Evolutionary conservation across 2,888 invertebrate species (phyloP).

Genomic region (Sisyra terminalis): DNA sequence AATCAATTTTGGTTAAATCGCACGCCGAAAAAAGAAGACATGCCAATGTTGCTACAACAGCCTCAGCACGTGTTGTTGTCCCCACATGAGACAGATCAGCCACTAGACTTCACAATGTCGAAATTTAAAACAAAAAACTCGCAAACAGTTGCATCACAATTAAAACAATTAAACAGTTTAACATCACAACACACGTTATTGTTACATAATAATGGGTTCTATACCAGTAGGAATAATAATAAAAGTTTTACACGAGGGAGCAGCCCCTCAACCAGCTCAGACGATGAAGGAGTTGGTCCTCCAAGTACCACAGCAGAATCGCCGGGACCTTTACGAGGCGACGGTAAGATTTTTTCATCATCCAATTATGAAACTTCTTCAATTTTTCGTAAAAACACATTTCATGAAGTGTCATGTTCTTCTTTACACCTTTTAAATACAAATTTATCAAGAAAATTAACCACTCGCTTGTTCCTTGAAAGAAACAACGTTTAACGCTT

Average conservation of each 20-base stretch:
- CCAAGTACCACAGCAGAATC: conserved; percentile 23
- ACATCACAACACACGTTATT: conserved; percentile 25
- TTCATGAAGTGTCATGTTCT: too few relatives aligned
- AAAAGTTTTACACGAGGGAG: conserved; percentile 22
- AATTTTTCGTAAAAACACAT: neutral
- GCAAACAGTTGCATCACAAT: conserved; percentile 21
- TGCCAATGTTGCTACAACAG: conserved; percentile 46
- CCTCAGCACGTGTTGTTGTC: conserved; percentile 28
- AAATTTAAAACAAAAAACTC: conserved; percentile 29
- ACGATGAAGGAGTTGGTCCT: conserved; percentile 30
- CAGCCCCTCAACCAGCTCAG: conserved; percentile 21
- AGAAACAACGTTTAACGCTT: too few relatives aligned
- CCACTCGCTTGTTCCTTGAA: neutral
- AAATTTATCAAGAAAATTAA: neutral
- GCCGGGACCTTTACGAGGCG: conserved; percentile 24
- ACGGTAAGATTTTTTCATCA: conserved; percentile 22
- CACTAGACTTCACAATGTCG: conserved; percentile 58
- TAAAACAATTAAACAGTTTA: conserved; percentile 23
- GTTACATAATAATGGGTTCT: conserved; percentile 26
- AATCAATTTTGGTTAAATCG: conserved; percentile 5
- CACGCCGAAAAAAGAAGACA: conserved; percentile 22
- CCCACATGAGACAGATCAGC: conserved; percentile 35
- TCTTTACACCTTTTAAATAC: neutral
- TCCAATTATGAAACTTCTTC: too few relatives aligned
- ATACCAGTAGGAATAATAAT: conserved; percentile 23